Evolutionary conservation across 2,888 invertebrate species (phyloP).

Genomic region (Eupelmus urozonus): DNA sequence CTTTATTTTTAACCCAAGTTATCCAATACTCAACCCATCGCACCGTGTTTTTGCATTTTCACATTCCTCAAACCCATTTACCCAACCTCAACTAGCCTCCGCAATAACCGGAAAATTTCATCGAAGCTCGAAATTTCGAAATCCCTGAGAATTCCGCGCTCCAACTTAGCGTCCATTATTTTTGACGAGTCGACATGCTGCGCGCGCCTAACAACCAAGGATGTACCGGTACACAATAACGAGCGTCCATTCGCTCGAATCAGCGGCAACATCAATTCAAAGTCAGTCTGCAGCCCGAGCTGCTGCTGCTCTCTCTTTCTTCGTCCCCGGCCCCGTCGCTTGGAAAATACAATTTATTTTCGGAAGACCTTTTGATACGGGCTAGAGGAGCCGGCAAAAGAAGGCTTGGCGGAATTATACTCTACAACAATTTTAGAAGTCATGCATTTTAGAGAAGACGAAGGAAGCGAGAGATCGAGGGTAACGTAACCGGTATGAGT

Average conservation of each 20-base stretch:
- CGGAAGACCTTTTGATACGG: constrained; percentile 44
- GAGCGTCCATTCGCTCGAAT: not conserved
- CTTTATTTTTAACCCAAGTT: too few species aligned
- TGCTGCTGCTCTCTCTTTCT: not conserved
- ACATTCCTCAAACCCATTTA: too few species aligned
- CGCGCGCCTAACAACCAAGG: not conserved
- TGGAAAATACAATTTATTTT: constrained; percentile 44
- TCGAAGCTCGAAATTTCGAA: too few species aligned
- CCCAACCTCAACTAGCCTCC: too few species aligned
- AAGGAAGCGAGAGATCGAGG: not conserved
- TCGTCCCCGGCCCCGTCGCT: not conserved
- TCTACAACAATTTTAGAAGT: constrained; percentile 51
- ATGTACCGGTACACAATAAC: not conserved
- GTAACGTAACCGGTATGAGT: constrained; percentile 29
- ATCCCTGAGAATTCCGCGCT: too few species aligned
- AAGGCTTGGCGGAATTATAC: constrained; percentile 43
- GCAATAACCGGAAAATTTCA: too few species aligned
- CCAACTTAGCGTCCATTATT: too few species aligned
- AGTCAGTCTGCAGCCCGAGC: not conserved
- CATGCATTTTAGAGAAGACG: constrained; percentile 6
- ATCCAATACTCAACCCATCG: too few species aligned
- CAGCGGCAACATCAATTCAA: not conserved
- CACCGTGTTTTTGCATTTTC: too few species aligned
- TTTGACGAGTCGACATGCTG: not conserved
- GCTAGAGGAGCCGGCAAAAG: too few species aligned